A percentile compares a stretch with the other conserved stretches of the same genome.
These are phyloP conservation scores for Antheraea pernyi DNA, from an alignment of 1,140 invertebrate species.

Conservation along the genomic window DNA sequence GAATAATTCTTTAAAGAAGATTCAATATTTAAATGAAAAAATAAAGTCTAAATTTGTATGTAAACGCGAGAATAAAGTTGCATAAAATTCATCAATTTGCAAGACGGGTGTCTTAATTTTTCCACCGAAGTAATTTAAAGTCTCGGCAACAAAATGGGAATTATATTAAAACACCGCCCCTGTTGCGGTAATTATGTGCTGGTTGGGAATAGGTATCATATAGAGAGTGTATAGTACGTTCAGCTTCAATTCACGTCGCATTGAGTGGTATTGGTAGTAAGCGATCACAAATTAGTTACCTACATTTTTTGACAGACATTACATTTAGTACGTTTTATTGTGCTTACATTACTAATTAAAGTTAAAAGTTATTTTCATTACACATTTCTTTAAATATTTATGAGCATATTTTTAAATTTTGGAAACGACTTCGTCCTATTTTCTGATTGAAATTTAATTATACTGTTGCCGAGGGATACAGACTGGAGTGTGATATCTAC, in stretches of 20 bases:
- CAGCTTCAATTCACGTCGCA: not conserved
- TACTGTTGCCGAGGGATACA: no score
- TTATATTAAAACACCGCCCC: conserved; percentile 14
- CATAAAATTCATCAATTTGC: conserved; percentile 8
- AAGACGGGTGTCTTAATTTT: conserved; percentile 12
- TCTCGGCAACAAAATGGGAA: conserved; percentile 15
- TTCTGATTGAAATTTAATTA: no score
- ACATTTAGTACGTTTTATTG: no score
- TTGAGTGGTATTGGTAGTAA: no score
- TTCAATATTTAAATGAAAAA: not conserved
- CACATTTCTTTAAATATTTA: no score
- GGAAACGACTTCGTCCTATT: no score
- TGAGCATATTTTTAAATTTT: no score
- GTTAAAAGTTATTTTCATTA: no score
- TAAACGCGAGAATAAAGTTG: not conserved
- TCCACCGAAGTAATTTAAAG: conserved; percentile 11
- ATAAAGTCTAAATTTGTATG: not conserved
- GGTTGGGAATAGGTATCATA: not conserved
- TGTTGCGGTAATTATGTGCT: conserved; percentile 15
- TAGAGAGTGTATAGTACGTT: not conserved
- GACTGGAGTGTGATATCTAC: no score
- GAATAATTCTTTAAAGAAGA: not conserved
- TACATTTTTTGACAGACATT: no score
- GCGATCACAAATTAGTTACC: no score
- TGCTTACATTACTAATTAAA: no score